Evolutionary conservation across 2,888 invertebrate species (phyloP), one percentile per base, ranked within the genome.

Genomic region (Oscheius sp.): DNA sequence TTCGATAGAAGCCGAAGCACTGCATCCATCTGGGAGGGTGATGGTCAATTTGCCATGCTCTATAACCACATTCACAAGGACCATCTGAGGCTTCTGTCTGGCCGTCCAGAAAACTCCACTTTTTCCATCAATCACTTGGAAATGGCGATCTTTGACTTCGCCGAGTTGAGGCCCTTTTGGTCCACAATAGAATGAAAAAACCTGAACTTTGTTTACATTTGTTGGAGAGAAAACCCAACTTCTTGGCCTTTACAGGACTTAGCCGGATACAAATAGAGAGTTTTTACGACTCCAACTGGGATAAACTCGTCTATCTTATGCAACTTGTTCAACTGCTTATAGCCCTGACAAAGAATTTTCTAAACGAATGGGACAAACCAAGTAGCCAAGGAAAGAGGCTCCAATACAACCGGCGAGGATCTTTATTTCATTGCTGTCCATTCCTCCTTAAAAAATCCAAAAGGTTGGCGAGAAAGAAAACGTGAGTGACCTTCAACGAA

Each of bases 231-330:
- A 15, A 48, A 31, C 0, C 31, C 27, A 52, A 67, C 50, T 25
- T 82, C 67, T 61, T 76, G 76, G 15, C 78, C 78, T 52, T 79
- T 75, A 65, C 82, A 82, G 2, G 83, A 83, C 63, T 84, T 84
- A 65, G 76, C 73, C 10, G 80, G 80, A 50, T 74, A 80, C 23
- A 80, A 45, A 63, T 76, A 75, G 17, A 80, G 75, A 66, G 66
- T 69, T 39, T 74, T 74, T 17, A 80, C 72, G 15, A 73, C 67
- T 6, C 80, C 80, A 34, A 80, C 70, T 33, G 80, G 78, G 33
- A 80, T 17, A 27, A 45, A 45, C 5, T 37, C 45, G 42, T 52
- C 42, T 15, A 17, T n/a, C 15, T 0, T 33, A 5, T 23, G 29
- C 27, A 52, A 34, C 33, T 48, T 42, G 17, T 23, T 64, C 33